These are phyloP conservation scores for Meloe dianella DNA, from an alignment of 2,888 invertebrate species.

Conservation along the genomic window DNA sequence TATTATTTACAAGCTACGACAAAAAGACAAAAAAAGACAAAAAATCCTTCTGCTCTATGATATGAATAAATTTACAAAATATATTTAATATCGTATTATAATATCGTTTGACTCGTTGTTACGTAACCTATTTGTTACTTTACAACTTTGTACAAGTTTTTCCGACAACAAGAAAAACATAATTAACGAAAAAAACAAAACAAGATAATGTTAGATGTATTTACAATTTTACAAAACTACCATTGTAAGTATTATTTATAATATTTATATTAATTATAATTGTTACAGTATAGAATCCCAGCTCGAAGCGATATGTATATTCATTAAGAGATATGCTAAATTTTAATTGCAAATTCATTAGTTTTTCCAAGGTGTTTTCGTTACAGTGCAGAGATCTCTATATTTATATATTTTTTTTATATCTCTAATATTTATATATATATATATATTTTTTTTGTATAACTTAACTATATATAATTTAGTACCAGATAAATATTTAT, in stretches of 20 bases:
- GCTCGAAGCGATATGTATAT: constrained; percentile 61
- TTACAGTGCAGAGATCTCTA: constrained; percentile 31
- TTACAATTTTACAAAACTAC: constrained; percentile 51
- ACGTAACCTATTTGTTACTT: constrained; percentile 49
- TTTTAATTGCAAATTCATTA: constrained; percentile 30
- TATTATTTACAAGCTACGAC: constrained; percentile 45
- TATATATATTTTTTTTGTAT: constrained; percentile 1
- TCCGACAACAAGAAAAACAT: neutral
- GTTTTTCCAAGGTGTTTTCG: constrained; percentile 19
- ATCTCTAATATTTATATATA: constrained; percentile 13
- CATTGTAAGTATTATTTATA: constrained; percentile 33
- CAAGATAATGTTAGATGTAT: constrained; percentile 32
- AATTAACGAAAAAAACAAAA: neutral
- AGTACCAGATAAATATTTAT: constrained; percentile 8
- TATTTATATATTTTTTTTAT: neutral
- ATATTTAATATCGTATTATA: constrained; percentile 42
- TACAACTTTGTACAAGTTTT: constrained; percentile 52
- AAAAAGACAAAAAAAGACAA: too few relatives aligned
- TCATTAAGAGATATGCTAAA: constrained; percentile 54
- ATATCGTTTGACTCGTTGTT: constrained; percentile 44
- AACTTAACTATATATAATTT: constrained; percentile 14
- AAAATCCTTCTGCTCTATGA: constrained; percentile 45
- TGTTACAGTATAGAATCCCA: constrained; percentile 53
- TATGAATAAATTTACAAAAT: constrained; percentile 56
- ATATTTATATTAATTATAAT: constrained; percentile 33